A percentile compares a stretch with the other conserved stretches of the same genome.
Conservation (phyloP, 1,140 invertebrate species). For the Cydia strobilella region DNA sequence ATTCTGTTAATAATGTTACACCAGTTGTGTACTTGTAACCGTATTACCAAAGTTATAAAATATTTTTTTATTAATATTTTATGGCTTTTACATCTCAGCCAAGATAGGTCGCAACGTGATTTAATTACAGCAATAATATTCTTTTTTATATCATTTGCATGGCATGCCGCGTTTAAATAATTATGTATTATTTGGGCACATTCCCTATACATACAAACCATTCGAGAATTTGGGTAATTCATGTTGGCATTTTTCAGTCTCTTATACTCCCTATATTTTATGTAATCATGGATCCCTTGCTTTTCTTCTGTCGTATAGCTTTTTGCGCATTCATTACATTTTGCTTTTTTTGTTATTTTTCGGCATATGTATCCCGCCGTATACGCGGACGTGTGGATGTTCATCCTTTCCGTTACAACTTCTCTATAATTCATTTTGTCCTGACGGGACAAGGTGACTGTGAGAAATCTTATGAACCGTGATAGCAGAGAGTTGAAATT, state of each 20-base stretch:
- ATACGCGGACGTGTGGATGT: not conserved
- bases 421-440: no score
- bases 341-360: not conserved
- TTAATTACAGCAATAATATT: no score
- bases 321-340: not conserved
- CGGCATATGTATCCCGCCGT: not conserved
- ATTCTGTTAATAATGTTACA: slow-evolving; percentile 28
- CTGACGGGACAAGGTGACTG: no score
- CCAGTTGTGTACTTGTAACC: slow-evolving; percentile 17
- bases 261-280: not conserved
- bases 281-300: not conserved
- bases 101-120: not conserved
- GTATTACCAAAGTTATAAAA: not conserved
- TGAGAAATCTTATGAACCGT: no score
- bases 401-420: no score
- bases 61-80: not conserved
- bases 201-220: not conserved
- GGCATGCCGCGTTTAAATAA: not conserved
- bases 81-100: not conserved
- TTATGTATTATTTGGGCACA: not conserved
- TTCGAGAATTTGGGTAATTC: not conserved
- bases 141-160: not conserved
- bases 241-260: not conserved
- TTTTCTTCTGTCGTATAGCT: not conserved
- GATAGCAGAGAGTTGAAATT: no score